A percentile compares a stretch with the other conserved stretches of the same genome.
These are phyloP conservation scores for Lacanobia oleracea DNA, from an alignment of 2,888 invertebrate genomes.

Conservation along the genomic window DNA sequence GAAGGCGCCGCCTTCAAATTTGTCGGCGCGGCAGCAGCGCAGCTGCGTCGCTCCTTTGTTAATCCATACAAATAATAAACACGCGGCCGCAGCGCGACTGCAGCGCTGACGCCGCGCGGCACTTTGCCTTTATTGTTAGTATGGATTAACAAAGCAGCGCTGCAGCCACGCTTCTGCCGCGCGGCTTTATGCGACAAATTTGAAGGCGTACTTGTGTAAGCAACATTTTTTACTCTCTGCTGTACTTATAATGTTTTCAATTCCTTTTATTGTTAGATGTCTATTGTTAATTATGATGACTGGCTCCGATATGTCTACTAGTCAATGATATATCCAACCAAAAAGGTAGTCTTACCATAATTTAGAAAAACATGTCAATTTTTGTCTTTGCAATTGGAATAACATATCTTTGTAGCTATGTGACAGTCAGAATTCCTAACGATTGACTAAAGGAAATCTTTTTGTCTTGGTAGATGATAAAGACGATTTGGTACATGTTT, in stretches of 20 bases:
- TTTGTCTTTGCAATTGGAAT: slow-evolving; percentile 8
- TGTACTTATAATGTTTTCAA: slow-evolving; percentile 9
- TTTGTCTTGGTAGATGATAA: not conserved
- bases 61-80: too few relatives aligned
- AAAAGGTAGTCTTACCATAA: slow-evolving; percentile 3
- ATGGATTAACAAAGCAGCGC: too few relatives aligned
- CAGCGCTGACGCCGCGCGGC: too few relatives aligned
- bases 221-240: not conserved
- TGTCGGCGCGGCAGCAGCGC: too few relatives aligned
- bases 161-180: too few relatives aligned
- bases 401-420: slow-evolving; percentile 23
- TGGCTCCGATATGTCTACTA: slow-evolving; percentile 29
- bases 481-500: not conserved
- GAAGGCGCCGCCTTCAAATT: too few relatives aligned
- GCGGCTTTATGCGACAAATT: too few relatives aligned
- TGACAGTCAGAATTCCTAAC: not conserved
- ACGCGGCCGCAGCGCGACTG: too few relatives aligned
- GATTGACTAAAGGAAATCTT: not conserved
- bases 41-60: too few relatives aligned
- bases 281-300: slow-evolving; percentile 12
- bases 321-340: slow-evolving; percentile 2
- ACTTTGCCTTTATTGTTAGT: too few relatives aligned
- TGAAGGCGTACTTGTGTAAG: not conserved
- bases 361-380: slow-evolving; percentile 26
- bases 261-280: slow-evolving; percentile 22